A percentile compares a stretch with the other conserved stretches of the same genome.
Conservation (phyloP, 1,140 invertebrate species). For the Argopecten irradians region DNA sequence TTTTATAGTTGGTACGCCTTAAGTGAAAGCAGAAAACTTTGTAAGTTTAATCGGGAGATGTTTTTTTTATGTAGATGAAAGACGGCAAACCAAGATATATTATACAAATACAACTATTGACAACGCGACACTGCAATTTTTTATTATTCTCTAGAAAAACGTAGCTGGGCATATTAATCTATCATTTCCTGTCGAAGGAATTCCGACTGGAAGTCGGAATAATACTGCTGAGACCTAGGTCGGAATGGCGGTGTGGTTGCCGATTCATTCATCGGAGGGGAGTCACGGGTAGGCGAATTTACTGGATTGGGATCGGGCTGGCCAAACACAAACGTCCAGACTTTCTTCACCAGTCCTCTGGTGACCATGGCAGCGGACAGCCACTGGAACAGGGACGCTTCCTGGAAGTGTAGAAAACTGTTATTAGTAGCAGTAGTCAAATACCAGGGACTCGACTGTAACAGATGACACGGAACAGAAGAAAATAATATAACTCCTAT, state of each 20-base stretch:
- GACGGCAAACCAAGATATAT: too few relatives aligned
- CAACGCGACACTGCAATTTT: too few relatives aligned
- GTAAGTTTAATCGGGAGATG: too few relatives aligned
- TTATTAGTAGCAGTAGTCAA: too few relatives aligned
- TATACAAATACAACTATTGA: too few relatives aligned
- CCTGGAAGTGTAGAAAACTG: neutral
- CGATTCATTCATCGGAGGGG: neutral
- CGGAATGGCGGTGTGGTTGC: neutral
- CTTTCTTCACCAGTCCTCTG: neutral
- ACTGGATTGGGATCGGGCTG: neutral
- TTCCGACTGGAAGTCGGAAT: neutral
- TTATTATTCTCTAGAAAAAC: too few relatives aligned
- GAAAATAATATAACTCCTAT: too few relatives aligned
- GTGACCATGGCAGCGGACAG: neutral
- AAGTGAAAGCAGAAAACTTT: too few relatives aligned
- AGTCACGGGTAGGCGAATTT: neutral
- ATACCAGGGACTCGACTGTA: too few relatives aligned
- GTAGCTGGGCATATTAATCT: neutral
- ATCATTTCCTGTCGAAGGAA: neutral
- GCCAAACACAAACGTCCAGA: neutral
- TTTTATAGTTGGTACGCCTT: too few relatives aligned
- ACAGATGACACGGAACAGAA: too few relatives aligned
- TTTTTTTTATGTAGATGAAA: too few relatives aligned
- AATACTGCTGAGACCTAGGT: neutral
- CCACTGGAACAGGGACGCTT: neutral